A percentile compares a stretch with the other conserved stretches of the same genome.
Evolutionary conservation across 2,797 vertebrate genomes (phyloP).

Genomic region (Tragelaphus oryx): DNA sequence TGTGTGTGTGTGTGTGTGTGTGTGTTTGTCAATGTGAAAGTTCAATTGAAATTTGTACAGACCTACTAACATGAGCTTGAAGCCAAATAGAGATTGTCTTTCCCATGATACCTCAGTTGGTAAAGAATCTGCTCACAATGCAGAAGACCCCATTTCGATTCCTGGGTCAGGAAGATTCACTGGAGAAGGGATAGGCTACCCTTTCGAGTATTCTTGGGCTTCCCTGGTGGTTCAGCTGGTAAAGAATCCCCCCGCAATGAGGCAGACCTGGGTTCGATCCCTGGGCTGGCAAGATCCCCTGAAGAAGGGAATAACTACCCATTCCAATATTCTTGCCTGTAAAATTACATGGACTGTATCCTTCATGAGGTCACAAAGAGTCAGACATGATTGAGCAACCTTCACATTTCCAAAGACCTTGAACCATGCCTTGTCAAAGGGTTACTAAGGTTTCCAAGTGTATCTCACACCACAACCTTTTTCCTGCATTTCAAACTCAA

Average conservation of each 20-base stretch:
- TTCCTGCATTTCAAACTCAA: neutral
- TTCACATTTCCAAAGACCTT: neutral
- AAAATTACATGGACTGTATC: neutral
- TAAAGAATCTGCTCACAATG: accelerated
- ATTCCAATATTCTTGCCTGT: neutral
- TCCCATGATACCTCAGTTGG: neutral
- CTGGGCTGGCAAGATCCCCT: neutral
- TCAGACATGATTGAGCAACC: neutral
- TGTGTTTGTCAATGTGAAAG: neutral
- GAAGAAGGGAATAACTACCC: neutral
- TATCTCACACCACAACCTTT: neutral
- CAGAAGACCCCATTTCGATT: neutral
- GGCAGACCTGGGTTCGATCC: neutral
- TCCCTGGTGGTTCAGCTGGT: neutral
- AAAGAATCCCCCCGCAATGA: accelerated
- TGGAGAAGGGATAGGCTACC: neutral
- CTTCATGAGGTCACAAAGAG: neutral
- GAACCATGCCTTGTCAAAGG: neutral
- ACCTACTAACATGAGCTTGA: neutral
- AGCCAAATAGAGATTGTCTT: neutral
- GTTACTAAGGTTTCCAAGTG: neutral
- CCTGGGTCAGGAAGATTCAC: accelerated
- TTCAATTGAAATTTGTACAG: neutral
- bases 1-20: too few relatives aligned
- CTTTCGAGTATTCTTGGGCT: neutral